phyloP scores from a whole-genome alignment of 2,113 vertebrate species.

The Lamprologus callipterus region DNA sequence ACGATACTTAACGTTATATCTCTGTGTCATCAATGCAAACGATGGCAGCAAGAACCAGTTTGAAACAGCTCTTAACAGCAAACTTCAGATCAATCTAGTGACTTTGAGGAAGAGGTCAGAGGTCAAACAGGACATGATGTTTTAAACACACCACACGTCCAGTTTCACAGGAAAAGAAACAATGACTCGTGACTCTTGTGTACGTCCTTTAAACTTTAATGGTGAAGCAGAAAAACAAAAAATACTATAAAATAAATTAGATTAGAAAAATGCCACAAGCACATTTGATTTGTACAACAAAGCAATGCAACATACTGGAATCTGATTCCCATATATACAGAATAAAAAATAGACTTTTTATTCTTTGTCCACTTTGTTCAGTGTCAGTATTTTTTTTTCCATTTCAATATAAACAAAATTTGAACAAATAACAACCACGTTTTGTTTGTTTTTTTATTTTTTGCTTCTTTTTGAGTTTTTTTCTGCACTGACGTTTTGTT shows the following conservation, averaged over 20 bases:
- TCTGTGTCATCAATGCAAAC: not conserved
- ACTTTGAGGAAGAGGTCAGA: not conserved
- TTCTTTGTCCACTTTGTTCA: slow-evolving; percentile 70
- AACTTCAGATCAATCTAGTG: not conserved
- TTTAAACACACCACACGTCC: not conserved
- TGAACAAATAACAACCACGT: slow-evolving; percentile 47
- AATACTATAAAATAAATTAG: slow-evolving; percentile 88
- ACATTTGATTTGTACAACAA: slow-evolving; percentile 81
- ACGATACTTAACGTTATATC: not conserved
- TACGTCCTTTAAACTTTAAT: slow-evolving; percentile 82
- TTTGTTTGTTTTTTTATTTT: not conserved
- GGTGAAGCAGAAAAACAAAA: slow-evolving; percentile 74
- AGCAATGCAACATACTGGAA: slow-evolving; percentile 67
- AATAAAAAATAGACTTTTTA: slow-evolving; percentile 76
- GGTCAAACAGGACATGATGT: not conserved
- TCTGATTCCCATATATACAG: slow-evolving; percentile 69
- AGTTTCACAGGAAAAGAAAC: not conserved
- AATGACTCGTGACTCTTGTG: slow-evolving; percentile 28
- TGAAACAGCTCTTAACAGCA: not conserved
- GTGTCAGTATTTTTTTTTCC: slow-evolving; percentile 54
- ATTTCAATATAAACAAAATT: slow-evolving; percentile 40
- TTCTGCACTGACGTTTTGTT: slow-evolving; percentile 21
- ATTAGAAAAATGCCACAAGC: slow-evolving; percentile 76
- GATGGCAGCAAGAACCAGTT: not conserved
- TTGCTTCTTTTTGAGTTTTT: slow-evolving; percentile 12